Conservation (phyloP, 92 coral and sea anemone species). For the Epizoanthus stellaris region DNA sequence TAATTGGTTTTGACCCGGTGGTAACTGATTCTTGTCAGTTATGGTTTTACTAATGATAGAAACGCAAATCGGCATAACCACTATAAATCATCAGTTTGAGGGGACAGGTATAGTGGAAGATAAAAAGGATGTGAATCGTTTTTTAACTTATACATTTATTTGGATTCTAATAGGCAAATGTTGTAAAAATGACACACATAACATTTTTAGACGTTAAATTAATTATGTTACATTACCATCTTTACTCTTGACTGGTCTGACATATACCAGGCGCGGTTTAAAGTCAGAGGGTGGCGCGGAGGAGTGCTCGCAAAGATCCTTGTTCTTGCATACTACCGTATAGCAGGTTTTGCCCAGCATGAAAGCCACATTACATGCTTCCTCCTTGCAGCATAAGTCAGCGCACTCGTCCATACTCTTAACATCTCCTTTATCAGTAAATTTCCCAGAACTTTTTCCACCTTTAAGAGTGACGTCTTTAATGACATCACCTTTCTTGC, state of each 20-base stretch:
- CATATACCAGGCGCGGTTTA: slow-evolving; percentile 86
- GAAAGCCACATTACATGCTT: slow-evolving; percentile 85
- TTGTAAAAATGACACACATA: not conserved
- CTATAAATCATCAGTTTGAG: no score
- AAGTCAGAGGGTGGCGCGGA: slow-evolving; percentile 98
- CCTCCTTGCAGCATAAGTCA: slow-evolving; percentile 78
- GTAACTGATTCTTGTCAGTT: no score
- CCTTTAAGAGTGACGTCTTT: slow-evolving; percentile 94
- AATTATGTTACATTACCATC: slow-evolving; percentile 56
- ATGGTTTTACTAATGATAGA: not conserved
- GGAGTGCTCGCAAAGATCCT: slow-evolving; percentile 87
- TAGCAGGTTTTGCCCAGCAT: slow-evolving; percentile 96
- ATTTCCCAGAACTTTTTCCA: slow-evolving; percentile 94
- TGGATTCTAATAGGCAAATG: no score
- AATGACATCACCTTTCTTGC: slow-evolving; percentile 74
- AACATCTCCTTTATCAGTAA: slow-evolving; percentile 90
- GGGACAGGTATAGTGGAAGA: no score
- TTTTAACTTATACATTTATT: no score
- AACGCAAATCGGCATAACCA: not conserved
- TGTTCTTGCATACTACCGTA: slow-evolving; percentile 89
- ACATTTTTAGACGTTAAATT: not conserved
- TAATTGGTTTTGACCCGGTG: no score
- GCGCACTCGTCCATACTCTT: slow-evolving; percentile 87
- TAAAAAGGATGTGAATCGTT: no score
- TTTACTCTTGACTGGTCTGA: slow-evolving; percentile 72